These are phyloP conservation scores for Myrmecophaga tridactyla DNA, from an alignment of 2,113 vertebrate species.

Conservation along the genomic window DNA sequence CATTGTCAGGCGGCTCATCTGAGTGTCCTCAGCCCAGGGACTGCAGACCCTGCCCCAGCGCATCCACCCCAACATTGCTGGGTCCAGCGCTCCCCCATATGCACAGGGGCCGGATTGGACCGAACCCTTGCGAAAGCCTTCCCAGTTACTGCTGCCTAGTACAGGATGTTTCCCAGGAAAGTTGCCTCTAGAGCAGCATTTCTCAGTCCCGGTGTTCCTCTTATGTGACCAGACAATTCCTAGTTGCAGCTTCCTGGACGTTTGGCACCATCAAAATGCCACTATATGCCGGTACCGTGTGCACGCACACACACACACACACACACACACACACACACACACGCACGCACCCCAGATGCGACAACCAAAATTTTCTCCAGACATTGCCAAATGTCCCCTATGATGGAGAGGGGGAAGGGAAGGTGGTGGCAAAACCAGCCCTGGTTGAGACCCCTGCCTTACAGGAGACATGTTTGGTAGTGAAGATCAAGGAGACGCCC, in stretches of 20 bases:
- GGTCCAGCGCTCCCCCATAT: no score
- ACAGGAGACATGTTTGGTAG: background rate
- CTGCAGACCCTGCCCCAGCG: background rate
- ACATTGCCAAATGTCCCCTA: fast-evolving
- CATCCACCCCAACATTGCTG: background rate
- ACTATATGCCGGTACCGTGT: background rate
- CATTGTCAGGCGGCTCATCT: background rate
- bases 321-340: no score
- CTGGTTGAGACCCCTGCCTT: background rate
- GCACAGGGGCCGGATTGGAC: background rate
- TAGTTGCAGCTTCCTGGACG: fast-evolving
- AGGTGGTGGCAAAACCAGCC: fast-evolving
- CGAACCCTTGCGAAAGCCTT: fast-evolving
- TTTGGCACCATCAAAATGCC: background rate
- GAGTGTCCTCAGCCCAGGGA: no score
- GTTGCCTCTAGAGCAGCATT: no score
- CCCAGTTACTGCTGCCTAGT: fast-evolving
- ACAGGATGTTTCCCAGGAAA: fast-evolving
- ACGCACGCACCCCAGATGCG: background rate
- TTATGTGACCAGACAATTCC: fast-evolving
- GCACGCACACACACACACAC: no score
- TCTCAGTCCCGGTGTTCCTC: no score
- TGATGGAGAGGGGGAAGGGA: fast-evolving
- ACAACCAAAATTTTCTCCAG: background rate
- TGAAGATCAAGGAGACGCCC: fast-evolving